Evolutionary conservation across 2,797 vertebrate genomes (phyloP).

Genomic region (Carcharodon carcharias): DNA sequence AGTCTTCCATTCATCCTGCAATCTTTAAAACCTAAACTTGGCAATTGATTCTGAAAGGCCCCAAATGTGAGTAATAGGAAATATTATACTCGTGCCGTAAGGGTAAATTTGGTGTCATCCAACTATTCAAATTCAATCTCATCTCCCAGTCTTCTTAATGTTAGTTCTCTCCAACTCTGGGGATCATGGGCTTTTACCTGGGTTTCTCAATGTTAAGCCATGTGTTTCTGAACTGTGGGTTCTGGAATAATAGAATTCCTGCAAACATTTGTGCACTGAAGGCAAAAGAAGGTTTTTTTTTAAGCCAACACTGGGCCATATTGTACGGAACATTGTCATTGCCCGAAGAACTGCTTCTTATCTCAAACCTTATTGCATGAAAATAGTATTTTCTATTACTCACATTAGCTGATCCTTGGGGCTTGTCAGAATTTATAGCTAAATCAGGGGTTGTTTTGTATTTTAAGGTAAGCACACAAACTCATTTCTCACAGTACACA

Average conservation of each 20-base stretch:
- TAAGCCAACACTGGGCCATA: neutral
- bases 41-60: too few relatives aligned
- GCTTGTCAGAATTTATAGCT: neutral
- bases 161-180: neutral
- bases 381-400: neutral
- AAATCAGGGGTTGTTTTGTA: neutral
- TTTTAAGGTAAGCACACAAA: neutral
- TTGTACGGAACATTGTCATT: neutral
- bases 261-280: neutral
- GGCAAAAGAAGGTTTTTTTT: neutral
- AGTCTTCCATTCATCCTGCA: neutral
- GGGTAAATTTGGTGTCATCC: neutral
- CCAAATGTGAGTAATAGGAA: neutral
- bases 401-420: neutral
- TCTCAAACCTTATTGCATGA: neutral
- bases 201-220: neutral
- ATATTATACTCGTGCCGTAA: neutral
- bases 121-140: neutral
- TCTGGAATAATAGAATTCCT: neutral
- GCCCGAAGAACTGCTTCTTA: neutral
- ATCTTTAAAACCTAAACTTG: neutral
- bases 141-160: neutral
- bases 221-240: neutral
- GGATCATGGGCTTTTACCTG: neutral
- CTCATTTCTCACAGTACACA: neutral